Evolutionary conservation across 2,113 vertebrate species (phyloP).

Genomic region (Bettongia penicillata): DNA sequence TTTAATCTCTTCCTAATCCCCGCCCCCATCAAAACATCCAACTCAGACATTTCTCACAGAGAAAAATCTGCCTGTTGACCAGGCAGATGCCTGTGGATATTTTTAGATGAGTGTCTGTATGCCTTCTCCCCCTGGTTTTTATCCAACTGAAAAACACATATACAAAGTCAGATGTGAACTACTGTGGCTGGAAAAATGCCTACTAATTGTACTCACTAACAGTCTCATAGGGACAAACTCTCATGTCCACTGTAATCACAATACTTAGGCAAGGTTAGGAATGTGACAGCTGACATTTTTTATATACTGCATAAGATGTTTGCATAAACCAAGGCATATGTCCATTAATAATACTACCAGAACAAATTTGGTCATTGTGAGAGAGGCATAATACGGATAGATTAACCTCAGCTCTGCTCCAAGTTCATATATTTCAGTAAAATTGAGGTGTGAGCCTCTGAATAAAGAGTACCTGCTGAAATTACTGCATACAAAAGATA

Average conservation of each 20-base stretch:
- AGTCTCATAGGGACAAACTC: background rate
- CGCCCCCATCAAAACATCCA: background rate
- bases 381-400: background rate
- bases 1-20: background rate
- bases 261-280: background rate
- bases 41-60: background rate
- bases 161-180: background rate
- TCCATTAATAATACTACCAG: background rate
- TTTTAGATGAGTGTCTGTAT: background rate
- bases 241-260: background rate
- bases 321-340: background rate
- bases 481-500: background rate
- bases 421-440: background rate
- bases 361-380: background rate
- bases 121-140: background rate
- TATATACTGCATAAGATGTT: accelerated
- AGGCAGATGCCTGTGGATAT: accelerated
- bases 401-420: background rate
- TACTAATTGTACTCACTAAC: background rate
- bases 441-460: background rate
- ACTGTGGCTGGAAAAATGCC: background rate
- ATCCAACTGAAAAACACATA: background rate
- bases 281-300: background rate
- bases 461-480: background rate
- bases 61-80: accelerated